Percentiles rank a stretch among this genome's conserved stretches.
These are phyloP conservation scores for Irena cyanogastra DNA, from an alignment of 2,113 vertebrate species.

Conservation along the genomic window DNA sequence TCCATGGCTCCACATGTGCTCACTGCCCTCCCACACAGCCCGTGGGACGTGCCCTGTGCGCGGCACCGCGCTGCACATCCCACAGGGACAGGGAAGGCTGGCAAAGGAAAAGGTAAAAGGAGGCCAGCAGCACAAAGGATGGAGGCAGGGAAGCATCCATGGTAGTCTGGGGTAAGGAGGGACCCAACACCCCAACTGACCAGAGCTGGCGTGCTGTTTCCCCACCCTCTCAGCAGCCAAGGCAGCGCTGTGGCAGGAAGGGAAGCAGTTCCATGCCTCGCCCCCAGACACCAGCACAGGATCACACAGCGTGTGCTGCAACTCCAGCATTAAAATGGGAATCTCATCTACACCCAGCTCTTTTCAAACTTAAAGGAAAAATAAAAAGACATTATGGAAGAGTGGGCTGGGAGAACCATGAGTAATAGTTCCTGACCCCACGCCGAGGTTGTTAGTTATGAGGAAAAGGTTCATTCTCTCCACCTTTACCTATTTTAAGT, in stretches of 20 bases:
- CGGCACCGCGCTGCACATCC: not conserved
- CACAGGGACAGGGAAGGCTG: not conserved
- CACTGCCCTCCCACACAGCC: not conserved
- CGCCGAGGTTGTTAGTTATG: not conserved
- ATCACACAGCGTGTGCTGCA: not conserved
- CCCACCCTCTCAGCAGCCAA: not conserved
- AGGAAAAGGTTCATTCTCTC: not conserved
- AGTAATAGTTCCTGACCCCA: not conserved
- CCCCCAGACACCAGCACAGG: not conserved
- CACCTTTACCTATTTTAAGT: not conserved
- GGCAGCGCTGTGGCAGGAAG: too few relatives aligned
- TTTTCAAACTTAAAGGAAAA: not conserved
- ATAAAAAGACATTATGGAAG: not conserved
- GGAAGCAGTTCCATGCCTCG: not conserved
- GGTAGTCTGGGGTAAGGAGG: not conserved
- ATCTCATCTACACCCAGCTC: not conserved
- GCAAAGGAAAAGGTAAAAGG: not conserved
- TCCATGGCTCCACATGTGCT: rapidly evolving
- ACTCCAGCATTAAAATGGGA: not conserved
- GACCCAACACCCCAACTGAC: rapidly evolving
- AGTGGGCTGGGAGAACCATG: not conserved
- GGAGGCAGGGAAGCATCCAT: not conserved
- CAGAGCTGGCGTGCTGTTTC: not conserved
- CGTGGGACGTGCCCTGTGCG: rapidly evolving
- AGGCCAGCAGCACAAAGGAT: not conserved